Base-by-base conservation (phyloP, 2,113 vertebrate genomes). In the Callithrix jacchus region DNA sequence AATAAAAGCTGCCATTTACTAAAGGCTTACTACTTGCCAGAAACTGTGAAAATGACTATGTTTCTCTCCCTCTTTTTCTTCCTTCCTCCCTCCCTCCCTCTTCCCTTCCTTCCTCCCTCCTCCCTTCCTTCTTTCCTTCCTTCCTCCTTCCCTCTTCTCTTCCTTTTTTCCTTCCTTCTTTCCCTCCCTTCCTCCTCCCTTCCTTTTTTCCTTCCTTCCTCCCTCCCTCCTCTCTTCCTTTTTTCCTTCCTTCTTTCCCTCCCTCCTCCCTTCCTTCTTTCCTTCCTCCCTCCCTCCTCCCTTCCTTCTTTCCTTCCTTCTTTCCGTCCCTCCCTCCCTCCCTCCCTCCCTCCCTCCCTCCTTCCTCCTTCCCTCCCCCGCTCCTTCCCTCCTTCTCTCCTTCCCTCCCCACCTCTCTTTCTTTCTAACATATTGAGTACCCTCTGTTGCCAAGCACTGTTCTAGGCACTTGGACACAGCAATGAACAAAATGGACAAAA, bases 71-170 rank as follows among this genome's bases (percentile, higher is more conserved):
- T 56, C 11, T 13, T 4, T 35, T 6, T n/a, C 52, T 21, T 76
- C 18, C 1, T 42, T 18, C 6, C 7, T 5, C 3, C 42, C 5
- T 2, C 6, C 3, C 17, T 14, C 27, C 16, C 12, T 20, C 1
- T 16, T 1, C 2, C 3, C 1, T 2, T 3, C 9, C 5, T 2
- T 6, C 21, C 11, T 5, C 21, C 9, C 1, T 3, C 9, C 3
- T 3, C 4, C 58, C 23, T 58, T 1, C 32, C 8, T 58, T 6
- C 14, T 8, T 2, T 25, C 21, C 3, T 4, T 25, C 23, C 9
- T 3, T 23, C 56, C 16, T 3, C 1, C 8, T 8, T 8, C 1
- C 56, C 56, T 3, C 27, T 5, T 23, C 2, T 25, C 8, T 68
- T 47, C 35, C 2, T 30, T 21, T 20, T 12, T 47, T 40, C 3